Conservation (phyloP, 2,888 invertebrate genomes). For the Endotricha flammealis region DNA sequence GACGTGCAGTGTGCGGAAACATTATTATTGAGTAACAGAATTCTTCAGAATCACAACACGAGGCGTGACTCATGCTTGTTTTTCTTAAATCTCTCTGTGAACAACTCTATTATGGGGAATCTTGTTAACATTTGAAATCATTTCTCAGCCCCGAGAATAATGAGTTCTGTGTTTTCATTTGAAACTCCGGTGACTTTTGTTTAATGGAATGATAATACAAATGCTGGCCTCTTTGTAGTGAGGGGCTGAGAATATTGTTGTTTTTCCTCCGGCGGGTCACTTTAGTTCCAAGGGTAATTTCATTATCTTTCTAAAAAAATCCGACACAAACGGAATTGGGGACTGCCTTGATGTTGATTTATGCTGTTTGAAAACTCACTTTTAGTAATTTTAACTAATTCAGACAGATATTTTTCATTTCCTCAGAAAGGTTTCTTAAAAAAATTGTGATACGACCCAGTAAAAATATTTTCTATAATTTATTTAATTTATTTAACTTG, state of each 20-base stretch:
- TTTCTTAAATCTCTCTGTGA: slow-evolving; percentile 74
- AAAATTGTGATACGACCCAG: slow-evolving; percentile 2
- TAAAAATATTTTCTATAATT: too few relatives aligned
- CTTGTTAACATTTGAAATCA: slow-evolving; percentile 77
- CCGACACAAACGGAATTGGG: slow-evolving; percentile 55
- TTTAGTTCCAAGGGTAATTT: slow-evolving; percentile 71
- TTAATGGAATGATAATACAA: slow-evolving; percentile 78
- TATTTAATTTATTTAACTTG: too few relatives aligned
- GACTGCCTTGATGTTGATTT: slow-evolving; percentile 53
- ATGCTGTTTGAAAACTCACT: slow-evolving; percentile 48
- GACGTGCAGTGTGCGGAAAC: slow-evolving; percentile 23
- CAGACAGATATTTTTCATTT: slow-evolving; percentile 8
- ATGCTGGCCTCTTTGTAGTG: slow-evolving; percentile 73
- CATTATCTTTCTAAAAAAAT: slow-evolving; percentile 63
- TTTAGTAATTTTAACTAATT: slow-evolving; percentile 14
- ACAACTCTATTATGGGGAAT: slow-evolving; percentile 72
- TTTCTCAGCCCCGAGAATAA: slow-evolving; percentile 71
- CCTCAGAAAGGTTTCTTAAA: slow-evolving; percentile 9
- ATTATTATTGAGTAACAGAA: slow-evolving; percentile 44
- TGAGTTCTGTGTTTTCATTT: slow-evolving; percentile 76
- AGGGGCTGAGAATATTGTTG: slow-evolving; percentile 65
- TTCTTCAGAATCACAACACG: slow-evolving; percentile 47
- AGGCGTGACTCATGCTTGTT: slow-evolving; percentile 55
- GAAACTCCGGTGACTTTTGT: slow-evolving; percentile 76
- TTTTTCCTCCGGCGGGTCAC: slow-evolving; percentile 69